Evolutionary conservation across 2,797 vertebrate species (phyloP).

Genomic region (Pteropus rufus): DNA sequence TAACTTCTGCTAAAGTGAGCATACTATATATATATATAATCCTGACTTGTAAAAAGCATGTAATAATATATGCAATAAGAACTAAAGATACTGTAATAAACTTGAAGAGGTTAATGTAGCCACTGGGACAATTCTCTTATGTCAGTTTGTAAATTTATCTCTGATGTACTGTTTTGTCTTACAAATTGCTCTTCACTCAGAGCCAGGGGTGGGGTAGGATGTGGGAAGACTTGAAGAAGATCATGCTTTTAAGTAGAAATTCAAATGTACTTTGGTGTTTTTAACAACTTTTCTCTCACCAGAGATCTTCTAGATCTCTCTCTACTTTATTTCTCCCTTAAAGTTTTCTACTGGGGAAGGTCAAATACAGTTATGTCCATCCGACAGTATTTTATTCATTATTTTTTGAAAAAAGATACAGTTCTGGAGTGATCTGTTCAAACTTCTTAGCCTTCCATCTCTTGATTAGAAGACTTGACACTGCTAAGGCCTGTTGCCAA

Average conservation of each 20-base stretch:
- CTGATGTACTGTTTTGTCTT: slow-evolving; percentile 30
- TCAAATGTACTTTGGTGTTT: neutral
- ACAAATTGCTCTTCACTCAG: slow-evolving; percentile 5
- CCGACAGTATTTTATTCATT: neutral
- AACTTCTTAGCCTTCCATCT: neutral
- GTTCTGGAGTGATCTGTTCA: neutral
- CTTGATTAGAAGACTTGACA: neutral
- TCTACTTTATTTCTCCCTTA: slow-evolving; percentile 41
- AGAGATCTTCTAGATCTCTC: neutral
- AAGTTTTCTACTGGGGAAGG: neutral
- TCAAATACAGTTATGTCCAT: neutral
- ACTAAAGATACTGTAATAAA: slow-evolving; percentile 70
- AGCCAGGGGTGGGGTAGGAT: neutral
- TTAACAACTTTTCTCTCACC: slow-evolving; percentile 12
- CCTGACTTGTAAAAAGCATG: slow-evolving; percentile 75
- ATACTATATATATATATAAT: neutral
- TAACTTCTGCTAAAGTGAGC: slow-evolving; percentile 29
- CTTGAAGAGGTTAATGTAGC: slow-evolving; percentile 44
- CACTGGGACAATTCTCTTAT: slow-evolving; percentile 50
- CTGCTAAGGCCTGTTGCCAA: neutral
- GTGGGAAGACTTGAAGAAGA: slow-evolving; percentile 30
- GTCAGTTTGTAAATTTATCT: slow-evolving; percentile 48
- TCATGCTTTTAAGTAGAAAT: slow-evolving; percentile 10
- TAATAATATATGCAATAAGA: slow-evolving; percentile 65
- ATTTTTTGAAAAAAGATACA: neutral